phyloP scores from a whole-genome alignment of 1,140 invertebrate species.

The Andricus grossulariae region DNA sequence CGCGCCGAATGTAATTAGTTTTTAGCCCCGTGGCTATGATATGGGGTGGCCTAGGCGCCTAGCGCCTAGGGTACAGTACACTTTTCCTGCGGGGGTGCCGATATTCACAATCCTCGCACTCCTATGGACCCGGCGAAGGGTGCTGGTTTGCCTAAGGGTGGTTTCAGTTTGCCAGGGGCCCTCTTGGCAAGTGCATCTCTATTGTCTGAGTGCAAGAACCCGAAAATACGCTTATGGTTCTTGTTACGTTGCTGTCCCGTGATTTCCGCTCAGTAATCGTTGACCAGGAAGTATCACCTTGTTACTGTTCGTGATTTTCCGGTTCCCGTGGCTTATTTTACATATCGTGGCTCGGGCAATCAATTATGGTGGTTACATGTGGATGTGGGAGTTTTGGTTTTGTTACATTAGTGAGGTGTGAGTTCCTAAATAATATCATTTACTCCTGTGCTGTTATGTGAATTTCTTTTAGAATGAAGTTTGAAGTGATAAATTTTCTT shows the following conservation, averaged over 20 bases:
- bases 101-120: conserved; percentile 44
- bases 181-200: conserved; percentile 68
- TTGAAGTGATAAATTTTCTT: too few species aligned
- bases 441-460: too few species aligned
- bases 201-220: conserved; percentile 67
- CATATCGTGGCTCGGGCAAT: not conserved
- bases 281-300: not conserved
- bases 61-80: conserved; percentile 48
- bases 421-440: too few species aligned
- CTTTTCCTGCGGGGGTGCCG: conserved; percentile 34
- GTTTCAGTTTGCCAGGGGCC: conserved; percentile 67
- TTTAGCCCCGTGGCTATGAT: conserved; percentile 69
- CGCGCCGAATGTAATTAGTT: conserved; percentile 70
- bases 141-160: conserved; percentile 56
- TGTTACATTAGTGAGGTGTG: too few species aligned
- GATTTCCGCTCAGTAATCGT: conserved; percentile 38
- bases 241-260: conserved; percentile 30
- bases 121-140: conserved; percentile 45
- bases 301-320: not conserved
- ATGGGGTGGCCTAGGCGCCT: conserved; percentile 53
- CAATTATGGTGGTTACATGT: too few species aligned
- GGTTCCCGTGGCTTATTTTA: not conserved
- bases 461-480: too few species aligned
- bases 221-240: conserved; percentile 64
- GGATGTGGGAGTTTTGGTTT: too few species aligned